Evolutionary conservation across 2,113 vertebrate genomes (phyloP), one percentile per base, ranked within the genome.

Genomic region (Menidia beryllina): DNA sequence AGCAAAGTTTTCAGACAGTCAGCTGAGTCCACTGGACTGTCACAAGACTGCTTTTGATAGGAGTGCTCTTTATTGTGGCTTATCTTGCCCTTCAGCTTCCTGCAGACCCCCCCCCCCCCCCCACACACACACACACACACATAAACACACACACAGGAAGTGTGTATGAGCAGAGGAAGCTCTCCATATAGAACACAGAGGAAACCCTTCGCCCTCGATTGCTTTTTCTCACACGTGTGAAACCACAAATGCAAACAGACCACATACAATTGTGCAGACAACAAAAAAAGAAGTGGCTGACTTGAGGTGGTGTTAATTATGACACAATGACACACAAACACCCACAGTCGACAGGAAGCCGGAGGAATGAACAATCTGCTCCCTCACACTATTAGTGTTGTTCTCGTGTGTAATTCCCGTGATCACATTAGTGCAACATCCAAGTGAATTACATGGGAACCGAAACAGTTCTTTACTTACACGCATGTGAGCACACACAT

Each of bases 11-110:
- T 66, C 82, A 85, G 74, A 59, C 52, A 75, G 86, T 88, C 86
- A 89, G 83, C 83, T 86, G 85, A 86, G 78, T 21, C 62, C 77
- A 65, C 61, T 75, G 77, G 85, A 84, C 73, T 77, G 82, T 89
- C 86, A 88, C 89, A 83, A 91, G 86, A 84, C 51, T 17, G 34
- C 75, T 88, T 88, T 87, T 87, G 87, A 86, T 88, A 88, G 85
- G 75, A 84, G 81, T 62, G 68, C 58, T 67, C 64, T 78, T 74
- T 69, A 72, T 80, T 86, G 57, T 71, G 50, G 6, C 69, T 64
- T 84, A 76, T 77, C 79, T 77, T 64, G 64, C 76, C 71, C 83
- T 84, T 73, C 75, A 64, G 27, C 74, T 80, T 77, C 82, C 85
- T 51, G 45, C n/a, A n/a, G n/a, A n/a, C 52, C 49, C 19, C 49